Percentiles rank a stretch among this genome's conserved stretches.
These are phyloP conservation scores for Channa maculata DNA, from an alignment of 2,113 vertebrate genomes.

Conservation along the genomic window DNA sequence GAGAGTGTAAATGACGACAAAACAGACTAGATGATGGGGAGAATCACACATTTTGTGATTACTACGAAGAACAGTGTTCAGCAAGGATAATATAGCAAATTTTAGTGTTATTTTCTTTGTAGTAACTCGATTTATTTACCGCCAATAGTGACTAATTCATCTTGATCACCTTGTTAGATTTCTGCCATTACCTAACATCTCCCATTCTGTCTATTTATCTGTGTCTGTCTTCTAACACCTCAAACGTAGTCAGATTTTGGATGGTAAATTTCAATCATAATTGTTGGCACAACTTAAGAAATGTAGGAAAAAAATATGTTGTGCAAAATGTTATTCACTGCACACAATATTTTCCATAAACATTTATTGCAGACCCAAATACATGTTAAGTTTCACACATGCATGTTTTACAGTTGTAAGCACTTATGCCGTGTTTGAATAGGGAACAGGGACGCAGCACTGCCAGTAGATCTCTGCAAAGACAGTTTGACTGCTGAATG, in stretches of 20 bases:
- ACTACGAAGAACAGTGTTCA: too few species aligned
- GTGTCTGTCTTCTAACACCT: too few species aligned
- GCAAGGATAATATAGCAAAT: too few species aligned
- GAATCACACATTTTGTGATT: too few species aligned
- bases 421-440: background rate
- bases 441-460: background rate
- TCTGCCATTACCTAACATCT: too few species aligned
- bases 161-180: too few species aligned
- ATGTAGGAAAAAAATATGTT: background rate
- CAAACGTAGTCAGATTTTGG: background rate
- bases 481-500: constrained; percentile 14
- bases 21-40: too few species aligned
- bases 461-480: background rate
- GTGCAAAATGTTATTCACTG: background rate
- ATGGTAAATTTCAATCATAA: background rate
- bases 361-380: background rate
- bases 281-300: background rate
- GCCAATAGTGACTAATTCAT: too few species aligned
- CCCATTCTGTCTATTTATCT: too few species aligned
- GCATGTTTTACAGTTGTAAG: background rate
- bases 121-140: too few species aligned
- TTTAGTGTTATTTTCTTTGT: too few species aligned
- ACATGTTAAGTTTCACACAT: background rate
- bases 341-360: background rate
- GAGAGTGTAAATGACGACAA: too few species aligned